Conservation (phyloP, 2,797 vertebrate genomes). For the Chiroxiphia lanceolata region DNA sequence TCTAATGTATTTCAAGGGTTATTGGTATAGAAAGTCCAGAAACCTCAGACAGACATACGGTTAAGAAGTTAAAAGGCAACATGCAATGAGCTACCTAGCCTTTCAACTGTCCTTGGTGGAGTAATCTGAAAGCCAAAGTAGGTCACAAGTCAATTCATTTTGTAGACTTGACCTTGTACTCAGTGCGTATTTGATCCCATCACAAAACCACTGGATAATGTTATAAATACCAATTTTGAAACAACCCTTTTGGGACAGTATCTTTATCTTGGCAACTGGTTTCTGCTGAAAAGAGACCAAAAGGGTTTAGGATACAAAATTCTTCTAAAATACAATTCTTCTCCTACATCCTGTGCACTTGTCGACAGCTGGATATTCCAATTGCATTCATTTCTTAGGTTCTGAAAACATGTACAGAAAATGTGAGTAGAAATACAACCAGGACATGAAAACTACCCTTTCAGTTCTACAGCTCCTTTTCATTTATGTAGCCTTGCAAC, state of each 20-base stretch:
- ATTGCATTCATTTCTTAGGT: background rate
- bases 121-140: background rate
- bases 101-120: background rate
- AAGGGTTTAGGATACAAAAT: background rate
- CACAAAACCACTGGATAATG: conserved; percentile 68
- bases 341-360: background rate
- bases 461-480: background rate
- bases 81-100: background rate
- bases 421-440: background rate
- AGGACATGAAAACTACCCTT: background rate
- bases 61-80: background rate
- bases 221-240: conserved; percentile 64
- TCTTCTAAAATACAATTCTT: background rate
- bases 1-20: background rate
- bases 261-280: conserved; percentile 55
- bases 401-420: background rate
- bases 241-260: conserved; percentile 47
- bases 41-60: background rate
- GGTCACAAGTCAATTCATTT: conserved; percentile 36
- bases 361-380: background rate
- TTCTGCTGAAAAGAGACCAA: background rate
- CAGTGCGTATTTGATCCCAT: conserved; percentile 59
- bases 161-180: conserved; percentile 56
- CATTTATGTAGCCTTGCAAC: background rate
- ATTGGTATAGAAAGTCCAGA: background rate